Evolutionary conservation across 2,888 invertebrate species (phyloP), one percentile per base, ranked within the genome.

Genomic region (Tromatobia lineatoria): DNA sequence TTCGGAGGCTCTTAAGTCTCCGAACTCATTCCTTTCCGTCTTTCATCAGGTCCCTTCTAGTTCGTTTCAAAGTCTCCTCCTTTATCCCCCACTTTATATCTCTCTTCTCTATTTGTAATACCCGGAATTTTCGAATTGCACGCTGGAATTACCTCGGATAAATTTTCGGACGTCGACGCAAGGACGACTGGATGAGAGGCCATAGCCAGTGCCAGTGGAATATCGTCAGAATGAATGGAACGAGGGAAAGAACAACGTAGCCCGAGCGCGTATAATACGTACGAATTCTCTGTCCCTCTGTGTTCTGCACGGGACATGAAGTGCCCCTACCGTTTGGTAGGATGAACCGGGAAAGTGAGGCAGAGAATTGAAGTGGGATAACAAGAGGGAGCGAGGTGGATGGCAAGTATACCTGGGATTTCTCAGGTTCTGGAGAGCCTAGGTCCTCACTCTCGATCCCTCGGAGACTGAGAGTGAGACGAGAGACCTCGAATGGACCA

Each of bases 391-490:
- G 57, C 29, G 47, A 59, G 64, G 59, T 34, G 79, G 34, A 57
- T 52, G 45, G 61, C 38, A 18, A 13, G 70, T 59, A 71, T 73
- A 83, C 59, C 77, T 69, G 73, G 38, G 47, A 80, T 83, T 69
- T 77, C 83, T 73, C 61, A 61, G 69, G 77, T 74, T 67, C 59
- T 59, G 76, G 64, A 83, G 54, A 77, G 76, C 61, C 59, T 59
- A 67, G 57, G 67, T 67, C 73, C 61, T 66, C 76, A 57, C 45
- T 34, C 52, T 75, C 64, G 69, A 82, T 74, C 69, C 74, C 67
- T 70, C 20, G 25, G 64, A 74, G 83, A 71, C 45, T 10, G 15
- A 20, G 57, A 71, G 47, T 38, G 64, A 64, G 52, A 70, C 47
- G 57, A 57, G 52, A 71, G 76, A 34, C 50, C 57, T 80, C 70